These are phyloP conservation scores for Siderastrea radians DNA, from an alignment of 92 coral and sea anemone genomes.

Conservation along the genomic window DNA sequence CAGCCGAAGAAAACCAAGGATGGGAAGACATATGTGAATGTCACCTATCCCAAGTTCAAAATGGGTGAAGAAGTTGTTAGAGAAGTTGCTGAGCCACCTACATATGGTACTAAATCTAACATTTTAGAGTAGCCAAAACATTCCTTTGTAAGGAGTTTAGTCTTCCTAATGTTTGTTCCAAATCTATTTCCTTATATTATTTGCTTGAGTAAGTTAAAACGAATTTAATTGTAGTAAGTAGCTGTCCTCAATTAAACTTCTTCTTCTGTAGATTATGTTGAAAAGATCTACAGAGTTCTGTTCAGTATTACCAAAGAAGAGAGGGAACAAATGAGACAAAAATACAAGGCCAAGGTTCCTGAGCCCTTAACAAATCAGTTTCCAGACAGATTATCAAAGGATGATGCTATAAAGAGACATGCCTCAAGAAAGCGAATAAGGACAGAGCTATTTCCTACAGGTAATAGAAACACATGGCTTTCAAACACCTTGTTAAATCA, in stretches of 20 bases:
- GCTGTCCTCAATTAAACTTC: background rate
- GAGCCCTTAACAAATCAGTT: constrained; percentile 48
- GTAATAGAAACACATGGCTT: constrained; percentile 6
- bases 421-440: constrained; percentile 5
- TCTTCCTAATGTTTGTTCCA: too few species aligned
- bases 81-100: constrained; percentile 37
- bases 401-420: constrained; percentile 30
- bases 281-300: constrained; percentile 25
- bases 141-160: too few species aligned
- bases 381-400: constrained; percentile 32
- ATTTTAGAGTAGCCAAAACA: background rate
- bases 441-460: constrained; percentile 52
- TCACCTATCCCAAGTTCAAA: constrained; percentile 42
- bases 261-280: constrained; percentile 20
- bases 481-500: background rate
- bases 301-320: constrained; percentile 28
- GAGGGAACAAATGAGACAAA: constrained; percentile 29
- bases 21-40: constrained; percentile 13
- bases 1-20: constrained; percentile 26
- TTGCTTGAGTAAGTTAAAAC: too few species aligned
- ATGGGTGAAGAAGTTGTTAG: constrained; percentile 42
- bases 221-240: too few species aligned
- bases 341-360: constrained; percentile 49
- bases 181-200: too few species aligned
- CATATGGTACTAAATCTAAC: constrained; percentile 10